Evolutionary conservation across 2,888 invertebrate genomes (phyloP), one percentile per base, ranked within the genome.

Genomic region (Megamerina dolium): DNA sequence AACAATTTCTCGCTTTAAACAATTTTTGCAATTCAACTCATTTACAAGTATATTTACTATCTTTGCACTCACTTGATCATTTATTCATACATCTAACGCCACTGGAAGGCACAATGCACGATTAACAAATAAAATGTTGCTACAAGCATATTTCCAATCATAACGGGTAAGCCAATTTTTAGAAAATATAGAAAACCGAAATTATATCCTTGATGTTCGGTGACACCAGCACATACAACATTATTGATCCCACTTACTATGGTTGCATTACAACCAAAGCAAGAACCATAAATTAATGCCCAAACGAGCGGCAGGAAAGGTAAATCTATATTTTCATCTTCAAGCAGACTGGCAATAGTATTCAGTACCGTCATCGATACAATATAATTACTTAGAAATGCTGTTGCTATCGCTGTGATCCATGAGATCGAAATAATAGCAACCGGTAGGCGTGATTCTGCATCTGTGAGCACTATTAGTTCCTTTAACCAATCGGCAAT

Each of bases 161-260:
- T 86, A 45, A 88, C 76, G 0, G 90, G 90, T 64, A 90, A 85
- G 10, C 90, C 90, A 48, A 89, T 55, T 46, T 82, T 87, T 67
- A 87, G 83, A 73, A 87, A 92, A 58, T 87, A 80, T 61, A 82
- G 71, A 66, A 91, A 91, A 1, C 83, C 80, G 61, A 92, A 83
- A 51, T 79, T 75, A 65, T 90, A 89, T 5, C 90, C 91, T 66
- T 92, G 90, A 57, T 89, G 89, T 59, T 89, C 89, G 0, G 90
- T 89, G 4, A 91, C 84, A 38, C 91, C 90, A 3, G 88, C 88
- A 70, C 88, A 87, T 1, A 91, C 87, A 12, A 91, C 87, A 69
- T 91, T 92, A 0, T 88, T 86, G 16, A 87, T 86, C 0, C 90
- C 86, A 43, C 88, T 90, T 59, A 91, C 86, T n/a, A 92, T 66